phyloP scores from a whole-genome alignment of 1,140 invertebrate genomes.

The Acromyrmex charruanus region DNA sequence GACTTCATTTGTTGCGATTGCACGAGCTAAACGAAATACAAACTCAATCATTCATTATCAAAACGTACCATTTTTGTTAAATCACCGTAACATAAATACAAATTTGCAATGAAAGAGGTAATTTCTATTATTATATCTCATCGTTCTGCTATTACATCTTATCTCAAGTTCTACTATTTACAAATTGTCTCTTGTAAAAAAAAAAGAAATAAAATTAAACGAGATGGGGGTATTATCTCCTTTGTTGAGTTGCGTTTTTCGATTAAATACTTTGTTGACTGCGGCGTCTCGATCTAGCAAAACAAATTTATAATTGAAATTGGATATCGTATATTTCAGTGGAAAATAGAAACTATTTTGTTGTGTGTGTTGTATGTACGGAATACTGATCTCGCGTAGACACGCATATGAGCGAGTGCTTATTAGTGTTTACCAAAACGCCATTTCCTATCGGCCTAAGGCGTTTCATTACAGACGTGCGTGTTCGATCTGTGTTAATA shows the following conservation, averaged over 20 bases:
- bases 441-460: constrained; percentile 74
- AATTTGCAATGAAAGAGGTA: constrained; percentile 9
- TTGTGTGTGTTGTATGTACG: background rate
- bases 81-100: background rate
- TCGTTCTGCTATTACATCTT: background rate
- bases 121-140: background rate
- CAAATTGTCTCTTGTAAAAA: background rate
- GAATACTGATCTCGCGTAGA: background rate
- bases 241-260: background rate
- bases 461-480: constrained; percentile 68
- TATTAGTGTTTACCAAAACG: constrained; percentile 70
- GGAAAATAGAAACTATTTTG: constrained; percentile 51
- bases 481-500: constrained; percentile 20
- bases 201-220: no score
- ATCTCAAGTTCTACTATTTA: background rate
- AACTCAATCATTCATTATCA: constrained; percentile 2
- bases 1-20: constrained; percentile 7
- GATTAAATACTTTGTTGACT: constrained; percentile 43
- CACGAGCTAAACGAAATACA: background rate
- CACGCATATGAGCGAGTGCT: constrained; percentile 49
- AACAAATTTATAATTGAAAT: constrained; percentile 43
- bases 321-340: constrained; percentile 35
- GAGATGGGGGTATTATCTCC: background rate
- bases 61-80: constrained; percentile 7
- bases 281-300: background rate